Conservation (phyloP, 1,140 invertebrate species). For the Latrodectus geometricus region DNA sequence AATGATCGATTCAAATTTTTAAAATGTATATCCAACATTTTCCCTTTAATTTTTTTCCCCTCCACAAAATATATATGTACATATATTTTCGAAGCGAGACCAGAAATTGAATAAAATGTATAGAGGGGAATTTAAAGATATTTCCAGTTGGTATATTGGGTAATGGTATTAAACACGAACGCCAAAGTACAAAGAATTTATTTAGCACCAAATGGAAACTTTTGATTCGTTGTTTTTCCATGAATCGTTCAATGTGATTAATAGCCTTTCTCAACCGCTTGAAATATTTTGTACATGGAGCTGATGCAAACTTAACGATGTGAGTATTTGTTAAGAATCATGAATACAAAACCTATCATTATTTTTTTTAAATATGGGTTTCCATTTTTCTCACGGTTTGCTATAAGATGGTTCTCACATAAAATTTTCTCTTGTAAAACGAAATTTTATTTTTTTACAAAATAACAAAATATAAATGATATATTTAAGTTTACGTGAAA, state of each 20-base stretch:
- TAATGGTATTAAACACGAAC: neutral
- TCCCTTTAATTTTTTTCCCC: neutral
- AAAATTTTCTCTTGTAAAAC: too few relatives aligned
- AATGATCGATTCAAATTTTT: conserved; percentile 48
- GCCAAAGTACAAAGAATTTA: neutral
- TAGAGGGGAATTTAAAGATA: neutral
- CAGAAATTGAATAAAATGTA: conserved; percentile 30
- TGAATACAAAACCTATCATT: too few relatives aligned
- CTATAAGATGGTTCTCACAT: too few relatives aligned
- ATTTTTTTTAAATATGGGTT: too few relatives aligned
- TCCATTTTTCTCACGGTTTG: too few relatives aligned
- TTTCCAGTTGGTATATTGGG: neutral
- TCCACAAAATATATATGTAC: neutral
- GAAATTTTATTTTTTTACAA: too few relatives aligned
- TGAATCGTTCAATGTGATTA: neutral
- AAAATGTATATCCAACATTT: neutral
- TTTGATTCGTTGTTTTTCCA: neutral
- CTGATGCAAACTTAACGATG: neutral
- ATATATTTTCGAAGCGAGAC: neutral
- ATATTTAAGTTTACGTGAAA: too few relatives aligned
- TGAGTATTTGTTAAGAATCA: neutral
- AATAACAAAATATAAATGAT: too few relatives aligned
- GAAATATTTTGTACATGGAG: neutral
- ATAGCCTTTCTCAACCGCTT: neutral
- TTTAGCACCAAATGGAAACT: neutral